phyloP scores from a whole-genome alignment of 2,797 vertebrate species.

The Scomberomorus guttatus region DNA sequence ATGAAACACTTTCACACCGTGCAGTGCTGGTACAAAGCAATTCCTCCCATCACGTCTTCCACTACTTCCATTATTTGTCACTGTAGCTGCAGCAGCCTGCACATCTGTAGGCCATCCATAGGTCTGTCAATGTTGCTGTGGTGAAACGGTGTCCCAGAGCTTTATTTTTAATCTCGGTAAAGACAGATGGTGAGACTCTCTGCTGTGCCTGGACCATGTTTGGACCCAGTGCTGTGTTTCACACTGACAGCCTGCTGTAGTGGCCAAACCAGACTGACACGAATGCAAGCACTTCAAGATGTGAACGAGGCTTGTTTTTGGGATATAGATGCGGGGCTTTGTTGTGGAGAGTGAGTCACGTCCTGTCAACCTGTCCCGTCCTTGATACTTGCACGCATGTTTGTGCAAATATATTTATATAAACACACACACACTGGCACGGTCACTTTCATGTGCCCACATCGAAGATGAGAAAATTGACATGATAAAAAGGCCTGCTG shows the following conservation, averaged over 20 bases:
- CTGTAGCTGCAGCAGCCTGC: conserved; percentile 21
- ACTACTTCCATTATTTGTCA: conserved; percentile 31
- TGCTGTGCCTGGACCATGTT: conserved; percentile 61
- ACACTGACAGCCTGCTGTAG: conserved; percentile 37
- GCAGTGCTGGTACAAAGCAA: conserved; percentile 10
- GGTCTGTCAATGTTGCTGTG: conserved; percentile 25
- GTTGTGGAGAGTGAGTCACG: conserved; percentile 63
- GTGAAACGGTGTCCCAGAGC: conserved; percentile 33
- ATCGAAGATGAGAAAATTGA: conserved; percentile 20
- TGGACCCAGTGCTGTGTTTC: conserved; percentile 37
- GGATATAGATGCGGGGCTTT: conserved; percentile 42
- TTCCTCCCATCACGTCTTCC: conserved; percentile 21
- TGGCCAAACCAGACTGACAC: conserved; percentile 45
- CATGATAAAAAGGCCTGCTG: background rate
- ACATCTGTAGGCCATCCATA: conserved; percentile 62
- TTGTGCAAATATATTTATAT: conserved; percentile 22
- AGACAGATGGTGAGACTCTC: conserved; percentile 49
- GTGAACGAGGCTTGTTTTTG: conserved; percentile 36
- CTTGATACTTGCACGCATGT: conserved; percentile 58
- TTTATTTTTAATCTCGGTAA: conserved; percentile 65
- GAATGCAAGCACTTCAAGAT: conserved; percentile 57
- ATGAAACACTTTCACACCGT: conserved; percentile 3
- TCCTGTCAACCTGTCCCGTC: conserved; percentile 51
- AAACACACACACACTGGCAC: conserved; percentile 40
- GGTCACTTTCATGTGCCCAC: conserved; percentile 42